Evolutionary conservation across 2,113 vertebrate genomes (phyloP).

Genomic region (Bubalus kerabau): DNA sequence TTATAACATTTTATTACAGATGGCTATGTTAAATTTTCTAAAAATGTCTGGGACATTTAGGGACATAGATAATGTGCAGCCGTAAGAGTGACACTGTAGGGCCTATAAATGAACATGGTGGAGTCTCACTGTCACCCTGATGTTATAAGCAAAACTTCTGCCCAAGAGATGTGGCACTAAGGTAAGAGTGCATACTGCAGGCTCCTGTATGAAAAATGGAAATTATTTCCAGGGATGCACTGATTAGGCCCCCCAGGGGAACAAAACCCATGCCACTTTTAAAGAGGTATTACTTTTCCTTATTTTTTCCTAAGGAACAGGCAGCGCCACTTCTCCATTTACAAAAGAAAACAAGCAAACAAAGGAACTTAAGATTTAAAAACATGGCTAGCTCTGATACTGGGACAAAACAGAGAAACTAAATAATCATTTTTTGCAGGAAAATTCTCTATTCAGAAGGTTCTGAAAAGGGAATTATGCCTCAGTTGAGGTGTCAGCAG

Average conservation of each 20-base stretch:
- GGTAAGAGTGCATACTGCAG: neutral
- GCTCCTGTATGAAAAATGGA: neutral
- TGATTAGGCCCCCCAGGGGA: neutral
- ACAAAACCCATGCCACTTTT: neutral
- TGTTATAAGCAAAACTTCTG: neutral
- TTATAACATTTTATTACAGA: constrained; percentile 57
- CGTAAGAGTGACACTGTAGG: neutral
- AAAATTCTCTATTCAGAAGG: neutral
- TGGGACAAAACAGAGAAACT: neutral
- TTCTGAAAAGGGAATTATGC: neutral
- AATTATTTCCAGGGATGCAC: neutral
- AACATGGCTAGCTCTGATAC: neutral
- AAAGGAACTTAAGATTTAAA: constrained; percentile 16
- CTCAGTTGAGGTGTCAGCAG: neutral
- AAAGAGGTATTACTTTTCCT: neutral
- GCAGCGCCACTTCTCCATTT: neutral
- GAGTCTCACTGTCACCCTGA: neutral
- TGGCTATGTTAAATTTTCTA: constrained; percentile 34
- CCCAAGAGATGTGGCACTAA: neutral
- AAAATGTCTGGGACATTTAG: constrained; percentile 24
- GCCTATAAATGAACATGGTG: neutral
- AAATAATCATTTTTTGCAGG: neutral
- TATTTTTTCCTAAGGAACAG: neutral
- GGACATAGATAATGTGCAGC: neutral
- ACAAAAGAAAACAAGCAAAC: neutral